phyloP scores from a whole-genome alignment of 2,888 invertebrate genomes.

The Andrena trimmerana region DNA sequence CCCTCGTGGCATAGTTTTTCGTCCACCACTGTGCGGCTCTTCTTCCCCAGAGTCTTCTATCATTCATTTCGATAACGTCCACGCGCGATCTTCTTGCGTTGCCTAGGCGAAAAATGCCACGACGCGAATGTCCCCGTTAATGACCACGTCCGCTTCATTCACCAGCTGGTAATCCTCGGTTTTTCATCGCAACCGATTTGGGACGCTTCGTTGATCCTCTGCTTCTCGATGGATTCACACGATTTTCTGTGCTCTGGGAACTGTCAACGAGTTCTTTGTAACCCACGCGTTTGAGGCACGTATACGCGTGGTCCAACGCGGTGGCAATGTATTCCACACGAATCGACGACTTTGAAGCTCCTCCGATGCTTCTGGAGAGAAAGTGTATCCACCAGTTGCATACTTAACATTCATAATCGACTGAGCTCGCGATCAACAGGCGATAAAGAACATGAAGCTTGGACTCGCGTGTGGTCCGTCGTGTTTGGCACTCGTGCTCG shows the following conservation, averaged over 20 bases:
- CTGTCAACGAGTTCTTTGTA: too few species aligned
- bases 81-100: slow-evolving; percentile 11
- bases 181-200: too few species aligned
- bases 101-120: slow-evolving; percentile 8
- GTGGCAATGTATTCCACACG: slow-evolving; percentile 9
- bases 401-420: slow-evolving; percentile 31
- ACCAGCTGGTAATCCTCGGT: too few species aligned
- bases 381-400: slow-evolving; percentile 32
- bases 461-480: slow-evolving; percentile 31
- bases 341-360: background rate
- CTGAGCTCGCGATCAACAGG: background rate
- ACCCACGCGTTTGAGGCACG: background rate
- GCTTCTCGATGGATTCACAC: too few species aligned
- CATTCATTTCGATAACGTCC: slow-evolving; percentile 29
- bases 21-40: background rate
- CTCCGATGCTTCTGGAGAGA: background rate
- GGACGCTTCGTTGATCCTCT: too few species aligned
- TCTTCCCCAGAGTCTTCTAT: background rate
- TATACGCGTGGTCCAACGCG: background rate
- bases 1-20: slow-evolving; percentile 21
- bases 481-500: slow-evolving; percentile 2
- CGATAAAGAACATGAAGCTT: background rate
- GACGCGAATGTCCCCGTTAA: background rate
- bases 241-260: too few species aligned
- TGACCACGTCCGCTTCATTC: too few species aligned